Evolutionary conservation across 1,140 invertebrate genomes (phyloP), one percentile per base, ranked within the genome.

Genomic region (Galendromus occidentalis): DNA sequence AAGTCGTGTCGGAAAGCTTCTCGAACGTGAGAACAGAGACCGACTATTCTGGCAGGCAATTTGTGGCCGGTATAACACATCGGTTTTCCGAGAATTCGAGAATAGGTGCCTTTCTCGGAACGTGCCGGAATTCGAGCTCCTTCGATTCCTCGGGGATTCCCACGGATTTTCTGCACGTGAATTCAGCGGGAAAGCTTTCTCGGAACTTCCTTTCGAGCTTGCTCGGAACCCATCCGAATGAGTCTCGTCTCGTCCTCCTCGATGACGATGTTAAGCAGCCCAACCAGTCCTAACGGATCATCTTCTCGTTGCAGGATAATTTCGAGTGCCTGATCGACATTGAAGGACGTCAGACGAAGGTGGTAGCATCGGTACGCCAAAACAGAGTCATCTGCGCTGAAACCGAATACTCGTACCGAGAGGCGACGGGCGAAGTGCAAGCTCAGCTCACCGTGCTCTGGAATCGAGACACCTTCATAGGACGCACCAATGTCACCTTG

Each of bases 321-420:
- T 91, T 92, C 73, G 84, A 91, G 71, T 94, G 91, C 75, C 86
- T 91, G 66, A 84, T 92, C 28, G 86, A 86, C 68, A 90, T 93
- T 68, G 90, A 93, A 77, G 85, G 84, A 39, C 87, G 88, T 14
- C 89, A 89, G 72, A 85, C 92, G 80, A 81, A 86, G 68, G 82
- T 93, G 6, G 85, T 87, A 51, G 90, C 90, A 0, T 79, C 86
- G 70, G 85, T 91, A 18, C 86, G 88, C 73, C 82, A 82, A 33
- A 86, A 84, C 71, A 83, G 84, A 59, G 87, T 92, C 64, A 85
- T 92, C 44, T 93, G 90, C 77, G 88, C 91, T 72, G 87, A 87
- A 77, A 91, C 88, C 0, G 86, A 85, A 75, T 91, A 92, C 73
- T 88, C 88, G 7, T 94, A 93, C 77, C 86, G 91, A 76, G 84